These are phyloP conservation scores for Cathartes aura DNA, from an alignment of 2,113 vertebrate species.

Conservation along the genomic window DNA sequence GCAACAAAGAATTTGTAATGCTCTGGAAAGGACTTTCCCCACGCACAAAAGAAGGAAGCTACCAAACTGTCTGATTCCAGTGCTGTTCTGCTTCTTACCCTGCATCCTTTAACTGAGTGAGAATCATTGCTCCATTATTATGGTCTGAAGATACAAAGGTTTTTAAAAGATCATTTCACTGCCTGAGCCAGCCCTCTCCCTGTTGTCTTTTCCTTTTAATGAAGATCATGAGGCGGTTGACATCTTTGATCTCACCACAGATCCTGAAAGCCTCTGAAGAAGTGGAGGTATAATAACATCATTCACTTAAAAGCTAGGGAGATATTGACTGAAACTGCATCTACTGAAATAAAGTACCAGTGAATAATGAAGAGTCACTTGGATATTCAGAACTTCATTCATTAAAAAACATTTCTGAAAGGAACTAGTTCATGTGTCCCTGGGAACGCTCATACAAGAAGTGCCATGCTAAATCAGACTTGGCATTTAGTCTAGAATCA, in stretches of 20 bases:
- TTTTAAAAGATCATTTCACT: neutral
- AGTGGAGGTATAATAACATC: neutral
- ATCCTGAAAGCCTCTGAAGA: neutral
- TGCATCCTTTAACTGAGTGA: neutral
- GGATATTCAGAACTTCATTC: constrained; percentile 28
- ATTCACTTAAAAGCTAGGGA: neutral
- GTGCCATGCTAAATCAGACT: neutral
- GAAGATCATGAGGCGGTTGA: neutral
- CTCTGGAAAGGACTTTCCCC: neutral
- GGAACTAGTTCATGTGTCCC: neutral
- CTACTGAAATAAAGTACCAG: constrained; percentile 3
- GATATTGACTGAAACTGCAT: neutral
- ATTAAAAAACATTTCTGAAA: constrained; percentile 33
- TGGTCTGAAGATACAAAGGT: neutral
- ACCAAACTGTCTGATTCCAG: neutral
- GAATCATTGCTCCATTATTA: neutral
- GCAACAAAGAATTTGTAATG: neutral
- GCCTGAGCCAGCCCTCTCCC: neutral
- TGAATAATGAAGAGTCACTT: constrained; percentile 2
- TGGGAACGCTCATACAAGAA: neutral
- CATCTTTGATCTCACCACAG: constrained; percentile 23
- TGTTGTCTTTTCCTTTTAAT: neutral
- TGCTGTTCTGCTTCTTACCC: neutral
- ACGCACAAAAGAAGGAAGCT: neutral
- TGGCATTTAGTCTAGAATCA: neutral